phyloP scores from a whole-genome alignment of 2,113 vertebrate species.

The Mastomys coucha region DNA sequence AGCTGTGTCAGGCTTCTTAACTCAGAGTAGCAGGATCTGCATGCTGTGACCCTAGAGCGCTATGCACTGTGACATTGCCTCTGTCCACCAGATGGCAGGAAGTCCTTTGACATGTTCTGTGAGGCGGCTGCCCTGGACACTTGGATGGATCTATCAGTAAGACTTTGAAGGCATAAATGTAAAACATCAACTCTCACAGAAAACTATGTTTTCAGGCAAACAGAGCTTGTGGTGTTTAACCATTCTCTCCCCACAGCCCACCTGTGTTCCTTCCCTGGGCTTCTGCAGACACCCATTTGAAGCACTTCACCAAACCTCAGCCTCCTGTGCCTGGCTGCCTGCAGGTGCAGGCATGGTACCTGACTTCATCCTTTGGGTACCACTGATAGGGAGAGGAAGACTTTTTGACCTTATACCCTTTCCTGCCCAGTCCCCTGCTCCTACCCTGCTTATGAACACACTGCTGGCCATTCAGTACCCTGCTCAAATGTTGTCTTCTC shows the following conservation, averaged over 20 bases:
- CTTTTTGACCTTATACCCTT: background rate
- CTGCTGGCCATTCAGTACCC: background rate
- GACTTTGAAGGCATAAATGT: background rate
- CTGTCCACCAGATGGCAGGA: slow-evolving; percentile 73
- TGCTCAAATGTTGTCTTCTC: background rate
- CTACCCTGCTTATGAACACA: background rate
- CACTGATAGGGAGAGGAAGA: background rate
- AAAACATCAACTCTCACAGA: background rate
- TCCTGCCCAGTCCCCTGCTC: background rate
- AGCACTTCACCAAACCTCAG: background rate
- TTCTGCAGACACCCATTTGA: background rate
- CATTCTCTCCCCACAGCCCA: background rate
- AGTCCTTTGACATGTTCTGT: slow-evolving; percentile 28
- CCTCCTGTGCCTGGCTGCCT: background rate
- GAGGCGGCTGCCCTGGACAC: background rate
- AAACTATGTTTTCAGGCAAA: slow-evolving; percentile 30
- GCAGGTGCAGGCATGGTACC: background rate
- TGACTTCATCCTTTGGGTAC: background rate
- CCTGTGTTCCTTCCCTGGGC: background rate
- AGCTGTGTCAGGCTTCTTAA: slow-evolving; percentile 18
- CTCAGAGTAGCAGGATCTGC: background rate
- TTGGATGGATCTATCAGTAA: background rate
- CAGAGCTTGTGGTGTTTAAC: background rate
- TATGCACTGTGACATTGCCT: background rate
- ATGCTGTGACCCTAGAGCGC: background rate